Evolutionary conservation across 2,888 invertebrate genomes (phyloP).

Genomic region (Drosophila seclusa): DNA sequence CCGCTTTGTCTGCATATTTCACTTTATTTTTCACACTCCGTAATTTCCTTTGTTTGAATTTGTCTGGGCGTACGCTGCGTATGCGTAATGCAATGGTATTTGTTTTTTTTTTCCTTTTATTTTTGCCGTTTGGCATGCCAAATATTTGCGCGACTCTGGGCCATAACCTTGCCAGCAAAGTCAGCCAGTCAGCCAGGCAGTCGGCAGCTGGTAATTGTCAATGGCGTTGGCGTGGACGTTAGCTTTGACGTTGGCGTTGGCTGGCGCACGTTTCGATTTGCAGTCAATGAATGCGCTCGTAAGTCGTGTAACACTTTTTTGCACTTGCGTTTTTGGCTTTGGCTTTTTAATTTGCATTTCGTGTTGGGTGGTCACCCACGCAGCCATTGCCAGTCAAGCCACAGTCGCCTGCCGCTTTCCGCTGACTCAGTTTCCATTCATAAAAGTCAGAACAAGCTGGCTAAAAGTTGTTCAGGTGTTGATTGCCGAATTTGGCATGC

Average conservation of each 20-base stretch:
- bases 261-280: constrained; percentile 76
- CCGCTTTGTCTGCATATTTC: constrained; percentile 58
- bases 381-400: constrained; percentile 20
- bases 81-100: constrained; percentile 68
- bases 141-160: constrained; percentile 68
- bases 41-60: constrained; percentile 67
- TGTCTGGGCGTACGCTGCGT: constrained; percentile 64
- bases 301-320: constrained; percentile 78
- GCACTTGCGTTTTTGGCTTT: constrained; percentile 53
- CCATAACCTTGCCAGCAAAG: constrained; percentile 73
- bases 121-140: constrained; percentile 60
- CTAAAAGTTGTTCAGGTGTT: constrained; percentile 50
- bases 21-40: constrained; percentile 76
- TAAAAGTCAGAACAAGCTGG: constrained; percentile 52
- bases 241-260: constrained; percentile 50
- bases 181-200: constrained; percentile 28
- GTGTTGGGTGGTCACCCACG: constrained; percentile 73
- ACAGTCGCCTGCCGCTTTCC: constrained; percentile 15
- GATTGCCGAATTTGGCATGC: constrained; percentile 67
- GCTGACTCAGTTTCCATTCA: constrained; percentile 72
- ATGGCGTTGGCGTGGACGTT: constrained; percentile 25
- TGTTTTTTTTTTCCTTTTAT: constrained; percentile 16
- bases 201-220: constrained; percentile 72
- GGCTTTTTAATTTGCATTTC: constrained; percentile 74
- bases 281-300: constrained; percentile 78